These are phyloP conservation scores for Heliothis peltigera DNA, from an alignment of 2,888 invertebrate species.

Conservation along the genomic window DNA sequence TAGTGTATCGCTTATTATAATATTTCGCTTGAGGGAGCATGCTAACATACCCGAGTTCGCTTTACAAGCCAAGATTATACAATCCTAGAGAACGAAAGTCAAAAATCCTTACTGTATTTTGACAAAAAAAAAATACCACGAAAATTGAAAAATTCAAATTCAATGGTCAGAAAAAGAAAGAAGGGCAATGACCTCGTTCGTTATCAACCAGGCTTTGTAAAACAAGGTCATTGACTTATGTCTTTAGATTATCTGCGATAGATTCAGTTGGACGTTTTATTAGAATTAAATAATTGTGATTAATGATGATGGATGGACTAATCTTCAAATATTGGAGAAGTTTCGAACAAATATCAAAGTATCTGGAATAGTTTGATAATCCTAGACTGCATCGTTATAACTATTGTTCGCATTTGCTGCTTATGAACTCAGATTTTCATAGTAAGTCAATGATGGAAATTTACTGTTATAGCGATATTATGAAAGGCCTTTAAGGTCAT, in stretches of 20 bases:
- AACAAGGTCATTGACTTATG: background rate
- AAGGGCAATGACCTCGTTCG: background rate
- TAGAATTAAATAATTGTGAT: background rate
- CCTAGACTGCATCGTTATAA: background rate
- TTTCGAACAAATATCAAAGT: too few species aligned
- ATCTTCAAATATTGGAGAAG: too few species aligned
- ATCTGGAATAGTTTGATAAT: too few species aligned
- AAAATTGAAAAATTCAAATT: background rate
- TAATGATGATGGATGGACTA: background rate
- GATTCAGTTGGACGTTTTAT: background rate
- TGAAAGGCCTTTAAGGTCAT: too few species aligned
- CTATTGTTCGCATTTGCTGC: background rate
- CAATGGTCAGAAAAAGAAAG: background rate
- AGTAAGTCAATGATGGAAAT: background rate
- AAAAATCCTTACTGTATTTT: background rate
- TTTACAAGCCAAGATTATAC: background rate
- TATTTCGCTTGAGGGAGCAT: constrained; percentile 8
- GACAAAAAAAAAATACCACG: background rate
- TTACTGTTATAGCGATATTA: background rate
- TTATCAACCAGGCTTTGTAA: background rate
- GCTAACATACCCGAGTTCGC: constrained; percentile 5
- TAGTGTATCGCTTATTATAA: constrained; percentile 40
- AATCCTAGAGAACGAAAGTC: background rate
- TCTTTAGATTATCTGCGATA: background rate
- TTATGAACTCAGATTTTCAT: background rate